Evolutionary conservation across 2,113 vertebrate species (phyloP).

Genomic region (Pleuronectes platessa): DNA sequence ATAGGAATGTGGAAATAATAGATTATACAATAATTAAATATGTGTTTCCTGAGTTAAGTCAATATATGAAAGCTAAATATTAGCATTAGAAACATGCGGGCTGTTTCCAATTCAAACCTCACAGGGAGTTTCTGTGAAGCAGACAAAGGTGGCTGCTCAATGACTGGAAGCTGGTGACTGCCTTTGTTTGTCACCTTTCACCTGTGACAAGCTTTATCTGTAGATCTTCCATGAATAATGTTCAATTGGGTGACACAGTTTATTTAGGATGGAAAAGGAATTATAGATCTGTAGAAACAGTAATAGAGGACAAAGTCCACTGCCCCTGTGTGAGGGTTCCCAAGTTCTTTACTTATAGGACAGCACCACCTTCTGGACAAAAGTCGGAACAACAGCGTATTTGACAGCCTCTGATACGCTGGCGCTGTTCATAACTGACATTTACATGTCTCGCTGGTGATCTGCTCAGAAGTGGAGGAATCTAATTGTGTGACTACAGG

Average conservation of each 20-base stretch:
- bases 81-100: background rate
- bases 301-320: background rate
- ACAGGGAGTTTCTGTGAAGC: background rate
- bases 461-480: background rate
- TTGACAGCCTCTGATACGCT: background rate
- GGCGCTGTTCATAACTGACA: background rate
- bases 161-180: background rate
- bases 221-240: too few relatives aligned
- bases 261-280: too few relatives aligned
- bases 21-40: background rate
- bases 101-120: background rate
- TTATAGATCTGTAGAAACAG: too few relatives aligned
- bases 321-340: background rate
- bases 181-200: background rate
- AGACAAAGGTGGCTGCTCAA: background rate
- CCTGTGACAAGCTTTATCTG: too few relatives aligned
- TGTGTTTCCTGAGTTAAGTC: too few relatives aligned
- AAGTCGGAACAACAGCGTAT: slow-evolving; percentile 23
- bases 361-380: slow-evolving; percentile 71
- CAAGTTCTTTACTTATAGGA: slow-evolving; percentile 41
- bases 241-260: too few relatives aligned
- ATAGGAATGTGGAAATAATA: background rate
- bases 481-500: background rate
- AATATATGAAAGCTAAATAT: background rate
- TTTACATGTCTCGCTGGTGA: background rate